Percentiles rank a stretch among this genome's conserved stretches.
These are phyloP conservation scores for Pica pica DNA, from an alignment of 2,113 vertebrate genomes.

Conservation along the genomic window DNA sequence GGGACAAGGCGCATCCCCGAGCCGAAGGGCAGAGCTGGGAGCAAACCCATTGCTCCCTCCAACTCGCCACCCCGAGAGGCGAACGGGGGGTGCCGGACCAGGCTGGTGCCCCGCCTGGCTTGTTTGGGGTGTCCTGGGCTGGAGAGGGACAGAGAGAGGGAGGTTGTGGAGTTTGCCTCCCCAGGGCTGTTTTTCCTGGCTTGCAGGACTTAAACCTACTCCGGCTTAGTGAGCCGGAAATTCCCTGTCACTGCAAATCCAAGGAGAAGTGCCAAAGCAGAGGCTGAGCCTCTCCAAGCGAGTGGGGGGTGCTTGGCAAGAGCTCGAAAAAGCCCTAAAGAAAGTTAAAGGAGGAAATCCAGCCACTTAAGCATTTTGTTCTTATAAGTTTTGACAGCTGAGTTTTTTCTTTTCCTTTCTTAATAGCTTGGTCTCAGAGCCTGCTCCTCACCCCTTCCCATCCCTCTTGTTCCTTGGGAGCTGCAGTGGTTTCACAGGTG, in stretches of 20 bases:
- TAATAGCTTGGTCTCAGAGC: not conserved
- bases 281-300: not conserved
- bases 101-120: not conserved
- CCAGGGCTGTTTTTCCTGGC: not conserved
- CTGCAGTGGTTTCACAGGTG: not conserved
- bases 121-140: not conserved
- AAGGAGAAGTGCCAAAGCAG: not conserved
- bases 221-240: not conserved
- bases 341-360: slow-evolving; percentile 27
- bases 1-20: not conserved
- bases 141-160: not conserved
- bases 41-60: not conserved
- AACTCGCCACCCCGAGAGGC: not conserved
- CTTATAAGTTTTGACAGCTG: not conserved
- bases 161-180: not conserved
- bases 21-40: not conserved
- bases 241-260: not conserved
- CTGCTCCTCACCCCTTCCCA: not conserved
- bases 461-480: not conserved
- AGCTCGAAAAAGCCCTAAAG: not conserved
- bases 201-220: not conserved
- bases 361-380: not conserved
- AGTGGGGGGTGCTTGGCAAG: not conserved
- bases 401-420: not conserved
- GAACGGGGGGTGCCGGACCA: rapidly evolving